These are phyloP conservation scores for Craseonycteris thonglongyai DNA, from an alignment of 2,113 vertebrate species.

Conservation along the genomic window DNA sequence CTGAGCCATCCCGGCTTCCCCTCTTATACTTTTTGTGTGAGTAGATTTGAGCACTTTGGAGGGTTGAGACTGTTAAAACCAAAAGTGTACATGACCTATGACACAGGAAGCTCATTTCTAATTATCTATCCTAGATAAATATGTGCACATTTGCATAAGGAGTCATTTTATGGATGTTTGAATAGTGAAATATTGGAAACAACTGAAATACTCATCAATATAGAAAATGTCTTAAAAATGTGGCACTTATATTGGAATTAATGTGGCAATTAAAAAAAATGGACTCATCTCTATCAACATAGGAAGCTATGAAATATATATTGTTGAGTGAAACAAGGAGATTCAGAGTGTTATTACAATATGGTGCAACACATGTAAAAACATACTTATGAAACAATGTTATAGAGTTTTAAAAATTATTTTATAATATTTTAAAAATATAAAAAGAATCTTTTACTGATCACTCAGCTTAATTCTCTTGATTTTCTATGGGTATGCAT, in stretches of 20 bases:
- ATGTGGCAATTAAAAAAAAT: neutral
- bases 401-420: neutral
- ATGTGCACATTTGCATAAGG: neutral
- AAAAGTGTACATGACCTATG: neutral
- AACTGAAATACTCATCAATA: neutral
- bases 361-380: neutral
- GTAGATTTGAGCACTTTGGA: neutral
- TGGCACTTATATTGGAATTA: neutral
- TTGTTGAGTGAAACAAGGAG: neutral
- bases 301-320: neutral
- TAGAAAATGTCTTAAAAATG: neutral
- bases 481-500: neutral
- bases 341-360: neutral
- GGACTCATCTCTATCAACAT: neutral
- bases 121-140: neutral
- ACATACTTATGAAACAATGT: neutral
- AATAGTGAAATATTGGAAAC: neutral
- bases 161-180: neutral
- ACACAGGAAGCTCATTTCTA: neutral
- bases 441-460: neutral
- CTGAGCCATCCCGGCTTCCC: no score
- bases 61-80: neutral
- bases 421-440: neutral
- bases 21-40: no score
- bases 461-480: neutral